Base-by-base conservation (phyloP, 2,113 vertebrate species). In the Pluvialis apricaria region DNA sequence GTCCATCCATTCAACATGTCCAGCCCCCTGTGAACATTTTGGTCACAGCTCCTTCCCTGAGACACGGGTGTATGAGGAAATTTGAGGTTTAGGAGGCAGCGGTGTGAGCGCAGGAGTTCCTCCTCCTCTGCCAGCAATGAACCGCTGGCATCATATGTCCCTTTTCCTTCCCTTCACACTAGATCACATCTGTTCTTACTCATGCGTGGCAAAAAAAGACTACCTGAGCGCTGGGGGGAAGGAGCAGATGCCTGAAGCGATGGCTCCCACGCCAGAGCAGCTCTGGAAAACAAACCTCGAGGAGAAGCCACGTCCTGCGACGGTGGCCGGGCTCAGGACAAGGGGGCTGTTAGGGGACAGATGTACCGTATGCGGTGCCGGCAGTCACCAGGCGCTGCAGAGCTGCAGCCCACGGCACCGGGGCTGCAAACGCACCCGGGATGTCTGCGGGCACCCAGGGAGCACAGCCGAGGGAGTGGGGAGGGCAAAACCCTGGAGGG, bases 111-210 rank as follows among this genome's bases (percentile, higher is more conserved):
- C 45, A 85, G 86, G 89, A 76, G 85, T 72, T 52, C 69, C 51
- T 94, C 44, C 71, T 62, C 54, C 82, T 90, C 71, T 83, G 57
- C 0, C 4, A 64, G 85, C 85, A 60, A 64, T 8, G 64, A 95
- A 80, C 66, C 2, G 0, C 80, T 40, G 71, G 73, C 76, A 73
- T 96, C 42, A 0, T 42, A 44, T 32, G 55, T 82, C 84, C 71
- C 83, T 36, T 57, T 36, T 20, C 81, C 75, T 94, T 90, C 75
- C 78, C 88, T 85, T 79, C 87, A 21, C 86, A 52, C 88, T 54
- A 62, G 47, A 80, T 92, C 94, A 91, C 85, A 92, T 96, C 96
- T 95, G 96, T 21, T 94, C 87, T 38, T 73, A 62, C 75, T 90
- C 95, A 64, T 18, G 5, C 44, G 90, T 72, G 86, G 90, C 90